Evolutionary conservation across 2,113 vertebrate genomes (phyloP), one percentile per base, ranked within the genome.

Genomic region (Mixornis gularis): DNA sequence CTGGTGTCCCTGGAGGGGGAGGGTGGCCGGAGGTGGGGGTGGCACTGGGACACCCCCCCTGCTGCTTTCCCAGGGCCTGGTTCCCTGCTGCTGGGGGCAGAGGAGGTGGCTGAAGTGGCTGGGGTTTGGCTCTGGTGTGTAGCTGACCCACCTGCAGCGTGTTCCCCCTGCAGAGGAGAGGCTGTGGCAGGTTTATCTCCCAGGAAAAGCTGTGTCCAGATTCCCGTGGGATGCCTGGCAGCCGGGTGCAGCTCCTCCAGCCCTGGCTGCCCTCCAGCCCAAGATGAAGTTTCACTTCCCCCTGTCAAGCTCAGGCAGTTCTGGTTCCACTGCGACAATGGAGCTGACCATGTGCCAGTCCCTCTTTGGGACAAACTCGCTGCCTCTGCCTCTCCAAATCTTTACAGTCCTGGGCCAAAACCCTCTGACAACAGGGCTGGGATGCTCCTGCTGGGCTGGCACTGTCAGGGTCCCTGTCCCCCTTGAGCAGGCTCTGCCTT

Each of bases 211-310:
- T 2, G 53, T 22, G 44, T 3, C 15, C 3, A 10, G 92, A 6
- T 63, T 41, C 48, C 78, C 0, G 0, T 25, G 55, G 3, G 9
- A 7, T 7, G 85, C 51, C 87, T 86, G 72, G 78, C 44, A 71
- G 66, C 29, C 15, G 65, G 53, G 41, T 13, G 16, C 44, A 38
- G 76, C 93, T 92, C 72, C 69, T 86, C 89, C 12, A 14, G 8
- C 58, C 30, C 79, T 92, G 93, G 79, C 93, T 78, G 56, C 89
- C 53, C 70, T 94, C 94, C 89, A 92, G 78, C 87, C 78, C 5
- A 0, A 26, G 84, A 44, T 89, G 92, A 62, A 58, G 71, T 87
- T 95, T 93, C 94, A 66, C 59, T 95, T 91, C 80, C 90, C 91
- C 73, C 55, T 76, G 84, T 60, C 30, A 38, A 51, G 84, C 63